These are phyloP conservation scores for Stigmatopora argus DNA, from an alignment of 2,113 vertebrate species.

Conservation along the genomic window DNA sequence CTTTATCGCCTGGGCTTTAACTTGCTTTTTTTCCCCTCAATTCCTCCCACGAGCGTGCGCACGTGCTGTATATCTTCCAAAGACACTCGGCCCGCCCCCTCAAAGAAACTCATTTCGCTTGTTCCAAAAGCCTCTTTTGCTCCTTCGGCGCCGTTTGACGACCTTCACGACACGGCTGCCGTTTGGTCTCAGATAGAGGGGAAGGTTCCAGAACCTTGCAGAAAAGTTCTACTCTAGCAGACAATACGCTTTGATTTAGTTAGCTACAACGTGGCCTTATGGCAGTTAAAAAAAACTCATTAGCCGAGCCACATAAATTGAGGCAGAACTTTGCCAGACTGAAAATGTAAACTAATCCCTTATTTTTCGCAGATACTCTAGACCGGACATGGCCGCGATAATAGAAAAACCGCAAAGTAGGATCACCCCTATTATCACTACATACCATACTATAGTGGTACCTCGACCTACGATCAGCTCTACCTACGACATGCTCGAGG, in stretches of 20 bases:
- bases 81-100: conserved; percentile 55
- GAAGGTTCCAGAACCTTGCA: background rate
- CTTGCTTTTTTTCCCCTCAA: conserved; percentile 39
- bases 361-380: no score
- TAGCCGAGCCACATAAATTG: no score
- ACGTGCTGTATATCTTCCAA: conserved; percentile 52
- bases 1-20: conserved; percentile 60
- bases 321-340: no score
- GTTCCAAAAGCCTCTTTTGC: conserved; percentile 62
- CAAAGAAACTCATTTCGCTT: conserved; percentile 65
- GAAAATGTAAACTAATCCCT: conserved; percentile 14
- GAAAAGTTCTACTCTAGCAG: background rate
- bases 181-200: background rate
- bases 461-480: no score
- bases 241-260: background rate
- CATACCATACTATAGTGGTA: no score
- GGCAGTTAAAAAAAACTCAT: no score
- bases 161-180: conserved; percentile 42
- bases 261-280: background rate
- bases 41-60: conserved; percentile 33
- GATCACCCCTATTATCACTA: no score
- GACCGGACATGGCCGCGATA: no score
- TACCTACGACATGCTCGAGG: no score
- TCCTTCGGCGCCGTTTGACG: conserved; percentile 61
- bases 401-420: no score